phyloP scores from a whole-genome alignment of 1,140 invertebrate species.

The Chelonus insularis region DNA sequence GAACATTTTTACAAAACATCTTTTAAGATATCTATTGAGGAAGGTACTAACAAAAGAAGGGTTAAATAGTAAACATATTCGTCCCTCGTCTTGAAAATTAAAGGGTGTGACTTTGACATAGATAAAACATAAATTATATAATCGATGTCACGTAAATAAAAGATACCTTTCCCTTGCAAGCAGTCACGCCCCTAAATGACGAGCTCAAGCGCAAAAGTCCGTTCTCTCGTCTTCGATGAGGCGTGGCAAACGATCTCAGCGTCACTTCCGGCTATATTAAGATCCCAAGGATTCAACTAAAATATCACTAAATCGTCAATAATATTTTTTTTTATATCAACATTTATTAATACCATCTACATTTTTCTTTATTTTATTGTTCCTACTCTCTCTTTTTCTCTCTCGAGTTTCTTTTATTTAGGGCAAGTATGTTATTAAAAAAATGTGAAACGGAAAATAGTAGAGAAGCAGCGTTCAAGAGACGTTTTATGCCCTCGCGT shows the following conservation, averaged over 20 bases:
- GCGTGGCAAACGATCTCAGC: conserved; percentile 37
- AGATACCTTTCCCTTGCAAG: neutral
- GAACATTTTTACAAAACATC: too few species aligned
- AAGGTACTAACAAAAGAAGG: too few species aligned
- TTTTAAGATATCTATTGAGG: too few species aligned
- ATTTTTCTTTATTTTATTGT: too few species aligned
- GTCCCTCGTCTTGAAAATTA: neutral
- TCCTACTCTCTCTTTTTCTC: too few species aligned
- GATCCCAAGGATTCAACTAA: neutral
- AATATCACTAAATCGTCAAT: too few species aligned
- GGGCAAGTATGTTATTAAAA: too few species aligned
- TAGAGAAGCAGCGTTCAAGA: neutral
- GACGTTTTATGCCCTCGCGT: conserved; percentile 17
- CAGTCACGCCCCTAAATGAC: neutral
- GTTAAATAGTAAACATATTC: too few species aligned
- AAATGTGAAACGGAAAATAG: too few species aligned
- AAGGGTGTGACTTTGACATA: conserved; percentile 4
- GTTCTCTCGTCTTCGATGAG: conserved; percentile 30
- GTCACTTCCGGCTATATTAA: conserved; percentile 35
- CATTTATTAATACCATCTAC: too few species aligned
- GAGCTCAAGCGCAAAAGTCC: conserved; percentile 7
- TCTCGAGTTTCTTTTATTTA: too few species aligned
- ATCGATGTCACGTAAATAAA: conserved; percentile 9
- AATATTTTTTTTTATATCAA: too few species aligned
- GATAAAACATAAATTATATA: conserved; percentile 1